Base-by-base conservation (phyloP, 1,140 invertebrate genomes). In the Trichonephila inaurata region DNA sequence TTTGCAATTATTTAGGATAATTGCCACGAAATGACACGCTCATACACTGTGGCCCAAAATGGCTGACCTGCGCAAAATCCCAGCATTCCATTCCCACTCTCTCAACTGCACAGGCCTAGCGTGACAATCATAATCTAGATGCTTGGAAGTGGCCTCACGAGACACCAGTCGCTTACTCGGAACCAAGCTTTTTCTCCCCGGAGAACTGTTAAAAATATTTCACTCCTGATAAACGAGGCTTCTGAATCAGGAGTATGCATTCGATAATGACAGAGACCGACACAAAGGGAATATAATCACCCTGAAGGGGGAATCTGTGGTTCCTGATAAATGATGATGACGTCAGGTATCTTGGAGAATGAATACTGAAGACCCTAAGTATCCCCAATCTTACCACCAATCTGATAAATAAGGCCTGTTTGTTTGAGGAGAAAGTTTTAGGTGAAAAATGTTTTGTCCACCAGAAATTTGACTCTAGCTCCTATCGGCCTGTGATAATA, bases 241-340 rank as follows among this genome's bases (percentile, higher is more conserved):
- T 24, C 28, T 33, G 4, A 33, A 33, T 40, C 5, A 28, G 72
- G 4, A 77, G 72, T 24, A 40, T 77, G 72, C 24, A 77, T 77
- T 77, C 72, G 72, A 77, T 77, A 77, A 77, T 77, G 28, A 77
- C 28, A 40, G 24, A 19, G 72, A 16, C 69, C 0, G 24, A 19
- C 72, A 77, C 72, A 77, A 77, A 77, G 72, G 72, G 72, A 14
- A 72, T 28, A 28, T 77, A 77, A 77, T 33, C 72, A 18, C 72
- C 33, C 33, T 5, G 33, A 33, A 40, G 66, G 33, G 72, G 28
- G 33, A 77, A 77, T 40, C 72, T 77, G 18, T 40, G 72, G 28
- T 77, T 40, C 2, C 72, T 77, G 72, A 77, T 77, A 19, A 28
- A 77, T 77, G 72, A 77, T 77, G 72, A 77, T 77, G 72, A 40